phyloP scores from a whole-genome alignment of 2,888 invertebrate species.

The Napeogenes sylphis region DNA sequence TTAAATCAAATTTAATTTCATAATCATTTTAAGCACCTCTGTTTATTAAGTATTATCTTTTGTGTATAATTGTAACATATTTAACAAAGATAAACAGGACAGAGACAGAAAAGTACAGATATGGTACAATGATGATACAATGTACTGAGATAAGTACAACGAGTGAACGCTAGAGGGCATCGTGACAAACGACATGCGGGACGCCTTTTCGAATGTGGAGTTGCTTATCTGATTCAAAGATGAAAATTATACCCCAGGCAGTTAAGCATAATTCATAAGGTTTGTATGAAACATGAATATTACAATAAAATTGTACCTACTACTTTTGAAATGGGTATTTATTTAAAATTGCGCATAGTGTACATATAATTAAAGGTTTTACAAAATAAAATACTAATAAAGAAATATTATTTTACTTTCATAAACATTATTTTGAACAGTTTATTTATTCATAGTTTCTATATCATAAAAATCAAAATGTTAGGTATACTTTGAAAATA shows the following conservation, averaged over 20 bases:
- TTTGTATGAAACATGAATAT: conserved; percentile 1
- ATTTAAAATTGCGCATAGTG: neutral
- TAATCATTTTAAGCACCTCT: no score
- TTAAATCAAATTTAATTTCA: no score
- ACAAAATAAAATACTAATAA: neutral
- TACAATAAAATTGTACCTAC: neutral
- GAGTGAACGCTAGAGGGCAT: conserved; percentile 16
- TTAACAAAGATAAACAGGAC: conserved; percentile 19
- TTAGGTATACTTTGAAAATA: neutral
- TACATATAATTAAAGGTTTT: neutral
- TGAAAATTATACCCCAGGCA: conserved; percentile 18
- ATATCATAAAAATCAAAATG: neutral
- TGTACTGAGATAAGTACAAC: conserved; percentile 25
- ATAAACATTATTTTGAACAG: no score
- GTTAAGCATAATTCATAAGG: conserved; percentile 15
- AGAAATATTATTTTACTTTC: no score
- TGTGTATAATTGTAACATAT: conserved; percentile 25
- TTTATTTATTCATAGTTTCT: no score
- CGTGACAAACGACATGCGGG: conserved; percentile 25
- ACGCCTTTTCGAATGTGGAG: conserved; percentile 19
- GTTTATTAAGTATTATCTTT: conserved; percentile 39
- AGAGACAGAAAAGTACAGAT: conserved; percentile 26
- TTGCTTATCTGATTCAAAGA: conserved; percentile 20
- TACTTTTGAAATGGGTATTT: no score
- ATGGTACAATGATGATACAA: conserved; percentile 20